Base-by-base conservation (phyloP, 2,113 vertebrate species). In the Microtus pennsylvanicus region DNA sequence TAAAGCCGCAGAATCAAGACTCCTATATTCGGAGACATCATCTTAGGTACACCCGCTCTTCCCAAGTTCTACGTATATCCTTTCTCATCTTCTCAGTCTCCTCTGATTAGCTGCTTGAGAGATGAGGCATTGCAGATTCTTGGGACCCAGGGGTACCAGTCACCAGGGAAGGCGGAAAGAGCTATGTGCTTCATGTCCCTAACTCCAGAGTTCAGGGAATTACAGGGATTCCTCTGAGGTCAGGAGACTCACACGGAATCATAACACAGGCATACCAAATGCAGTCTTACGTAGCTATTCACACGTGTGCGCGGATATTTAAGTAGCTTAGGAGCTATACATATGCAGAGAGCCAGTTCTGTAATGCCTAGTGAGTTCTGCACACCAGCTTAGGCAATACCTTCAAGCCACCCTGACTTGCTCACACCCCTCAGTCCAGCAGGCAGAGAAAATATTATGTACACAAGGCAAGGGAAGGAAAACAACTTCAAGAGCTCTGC, bases 31-130 rank as follows among this genome's bases (percentile, higher is more conserved):
- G 5, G 38, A 85, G 74, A 65, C 90, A 47, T 87, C 80, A 19
- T 78, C 52, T 94, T 61, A 33, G 8, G 67, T 21, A 9, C 63
- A 21, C 8, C 30, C 26, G 63, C 42, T 77, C 93, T 80, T 61
- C 65, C 83, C 78, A n/a, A 42, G 38, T 52, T 61, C 82, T 75
- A 3, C 1, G 19, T 10, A 47, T 30, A 72, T 81, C 47, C 69
- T 90, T 5, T 88, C 45, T 92, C 70, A 65, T 94, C 93, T 58
- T 85, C 42, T 47, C 77, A 33, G 70, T n/a, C 55, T 75, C 87
- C 92, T 55, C 75, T 72, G n/a, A 87, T 93, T 78, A 91, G 91
- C 74, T 89, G 89, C 93, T 77, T 13, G 30, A 28, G 83, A 95
- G 76, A 81, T 9, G 33, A 69, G 47, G 16, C 86, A 69, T 7